Conservation (phyloP, 2,797 vertebrate genomes). For the Heteromormyrus szaboi region DNA sequence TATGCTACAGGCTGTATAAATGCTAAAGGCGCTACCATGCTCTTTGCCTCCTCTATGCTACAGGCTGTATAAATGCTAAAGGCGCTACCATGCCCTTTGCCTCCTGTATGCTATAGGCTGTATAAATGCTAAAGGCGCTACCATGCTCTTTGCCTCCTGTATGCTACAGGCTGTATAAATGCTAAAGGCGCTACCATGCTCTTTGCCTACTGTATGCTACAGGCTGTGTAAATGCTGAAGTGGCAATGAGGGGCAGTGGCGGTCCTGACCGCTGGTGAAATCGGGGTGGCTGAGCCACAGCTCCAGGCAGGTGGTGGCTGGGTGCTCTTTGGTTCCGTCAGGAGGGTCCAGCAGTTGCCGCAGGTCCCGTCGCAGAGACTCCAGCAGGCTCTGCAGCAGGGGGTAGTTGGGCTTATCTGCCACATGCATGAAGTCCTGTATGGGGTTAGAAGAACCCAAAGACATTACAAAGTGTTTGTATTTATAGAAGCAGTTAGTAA, state of each 20-base stretch:
- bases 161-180: neutral
- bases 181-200: neutral
- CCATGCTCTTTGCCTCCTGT: neutral
- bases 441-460: neutral
- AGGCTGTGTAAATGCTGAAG: neutral
- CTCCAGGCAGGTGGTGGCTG: constrained; percentile 78
- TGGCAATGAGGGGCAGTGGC: neutral
- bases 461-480: neutral
- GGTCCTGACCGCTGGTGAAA: constrained; percentile 66
- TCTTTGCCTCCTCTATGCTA: too few relatives aligned
- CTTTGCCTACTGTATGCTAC: neutral
- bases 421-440: constrained; percentile 59
- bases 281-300: constrained; percentile 74
- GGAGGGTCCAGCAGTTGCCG: constrained; percentile 66
- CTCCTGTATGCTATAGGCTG: too few relatives aligned
- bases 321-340: constrained; percentile 70
- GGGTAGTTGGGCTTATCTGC: constrained; percentile 64
- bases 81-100: too few relatives aligned
- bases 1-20: too few relatives aligned
- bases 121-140: neutral
- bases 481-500: neutral
- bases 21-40: too few relatives aligned
- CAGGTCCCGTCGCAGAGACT: constrained; percentile 65
- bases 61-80: too few relatives aligned
- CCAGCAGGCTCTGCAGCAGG: constrained; percentile 64